Percentiles rank a stretch among this genome's conserved stretches.
Evolutionary conservation across 2,888 invertebrate genomes (phyloP).

Genomic region (Leptogaster cylindrica): DNA sequence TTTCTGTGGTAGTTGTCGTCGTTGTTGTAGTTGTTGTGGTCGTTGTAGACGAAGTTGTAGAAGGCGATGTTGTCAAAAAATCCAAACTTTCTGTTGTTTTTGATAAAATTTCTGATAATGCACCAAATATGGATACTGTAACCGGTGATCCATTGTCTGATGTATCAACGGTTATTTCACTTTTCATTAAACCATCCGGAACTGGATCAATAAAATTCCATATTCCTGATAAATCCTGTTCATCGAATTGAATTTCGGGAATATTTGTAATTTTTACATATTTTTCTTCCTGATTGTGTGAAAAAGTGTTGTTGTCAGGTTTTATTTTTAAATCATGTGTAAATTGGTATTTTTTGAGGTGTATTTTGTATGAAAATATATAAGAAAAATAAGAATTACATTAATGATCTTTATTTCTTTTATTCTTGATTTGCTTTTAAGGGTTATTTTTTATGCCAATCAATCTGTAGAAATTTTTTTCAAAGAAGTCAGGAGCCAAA

Average conservation of each 20-base stretch:
- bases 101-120: slow-evolving; percentile 66
- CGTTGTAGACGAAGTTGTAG: slow-evolving; percentile 49
- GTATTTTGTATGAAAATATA: slow-evolving; percentile 28
- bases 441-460: background rate
- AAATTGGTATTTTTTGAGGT: slow-evolving; percentile 18
- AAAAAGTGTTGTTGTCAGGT: background rate
- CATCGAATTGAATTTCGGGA: slow-evolving; percentile 11
- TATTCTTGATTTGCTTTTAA: background rate
- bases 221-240: slow-evolving; percentile 41
- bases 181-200: slow-evolving; percentile 50
- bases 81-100: slow-evolving; percentile 52
- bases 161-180: slow-evolving; percentile 65
- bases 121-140: slow-evolving; percentile 68
- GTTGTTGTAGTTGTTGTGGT: slow-evolving; percentile 49
- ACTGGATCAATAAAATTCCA: slow-evolving; percentile 51
- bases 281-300: background rate
- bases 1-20: slow-evolving; percentile 49
- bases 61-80: slow-evolving; percentile 48
- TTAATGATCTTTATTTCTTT: too few species aligned
- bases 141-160: slow-evolving; percentile 66
- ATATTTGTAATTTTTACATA: background rate
- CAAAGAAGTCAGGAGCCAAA: too few species aligned
- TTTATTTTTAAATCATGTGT: slow-evolving; percentile 3
- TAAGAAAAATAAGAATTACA: slow-evolving; percentile 3
- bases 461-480: background rate